These are phyloP conservation scores for Pantherophis guttatus DNA, from an alignment of 2,113 vertebrate genomes.

Conservation along the genomic window DNA sequence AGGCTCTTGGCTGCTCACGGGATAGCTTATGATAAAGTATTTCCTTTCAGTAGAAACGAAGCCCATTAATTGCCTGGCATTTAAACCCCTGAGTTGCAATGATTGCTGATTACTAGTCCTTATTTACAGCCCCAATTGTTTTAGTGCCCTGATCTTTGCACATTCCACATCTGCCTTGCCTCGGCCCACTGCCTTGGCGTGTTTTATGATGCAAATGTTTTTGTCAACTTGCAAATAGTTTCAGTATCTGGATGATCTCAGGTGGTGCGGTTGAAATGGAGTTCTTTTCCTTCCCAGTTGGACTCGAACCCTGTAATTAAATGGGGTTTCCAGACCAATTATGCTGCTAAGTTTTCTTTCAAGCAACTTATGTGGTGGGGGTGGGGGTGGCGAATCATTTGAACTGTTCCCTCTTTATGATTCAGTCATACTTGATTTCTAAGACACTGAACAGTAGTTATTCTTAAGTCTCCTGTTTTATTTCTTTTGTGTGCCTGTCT, in stretches of 20 bases:
- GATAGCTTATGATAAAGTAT: conserved; percentile 43
- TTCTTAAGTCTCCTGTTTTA: conserved; percentile 50
- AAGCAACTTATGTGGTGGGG: conserved; percentile 45
- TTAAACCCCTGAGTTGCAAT: conserved; percentile 63
- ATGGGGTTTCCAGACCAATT: conserved; percentile 68
- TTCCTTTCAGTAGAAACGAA: conserved; percentile 51
- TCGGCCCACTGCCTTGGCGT: conserved; percentile 42
- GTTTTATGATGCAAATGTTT: conserved; percentile 67
- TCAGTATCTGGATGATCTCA: conserved; percentile 68
- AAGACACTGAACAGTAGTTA: conserved; percentile 46
- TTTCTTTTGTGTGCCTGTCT: conserved; percentile 43
- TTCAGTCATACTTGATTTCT: conserved; percentile 40
- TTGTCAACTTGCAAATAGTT: conserved; percentile 64
- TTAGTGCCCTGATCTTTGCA: conserved; percentile 64
- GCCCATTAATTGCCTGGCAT: conserved; percentile 63
- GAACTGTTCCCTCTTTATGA: conserved; percentile 64
- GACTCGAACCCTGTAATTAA: conserved; percentile 74
- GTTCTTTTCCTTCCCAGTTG: conserved; percentile 67
- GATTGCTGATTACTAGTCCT: conserved; percentile 61
- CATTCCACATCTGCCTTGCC: conserved; percentile 65
- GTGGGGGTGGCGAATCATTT: conserved; percentile 29
- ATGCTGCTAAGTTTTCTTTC: conserved; percentile 63
- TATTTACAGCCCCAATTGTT: conserved; percentile 67
- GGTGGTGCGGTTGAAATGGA: conserved; percentile 67
- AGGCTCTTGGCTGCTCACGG: conserved; percentile 25